Percentiles rank a stretch among this genome's conserved stretches.
Evolutionary conservation across 2,113 vertebrate genomes (phyloP).

Genomic region (Sorex araneus): DNA sequence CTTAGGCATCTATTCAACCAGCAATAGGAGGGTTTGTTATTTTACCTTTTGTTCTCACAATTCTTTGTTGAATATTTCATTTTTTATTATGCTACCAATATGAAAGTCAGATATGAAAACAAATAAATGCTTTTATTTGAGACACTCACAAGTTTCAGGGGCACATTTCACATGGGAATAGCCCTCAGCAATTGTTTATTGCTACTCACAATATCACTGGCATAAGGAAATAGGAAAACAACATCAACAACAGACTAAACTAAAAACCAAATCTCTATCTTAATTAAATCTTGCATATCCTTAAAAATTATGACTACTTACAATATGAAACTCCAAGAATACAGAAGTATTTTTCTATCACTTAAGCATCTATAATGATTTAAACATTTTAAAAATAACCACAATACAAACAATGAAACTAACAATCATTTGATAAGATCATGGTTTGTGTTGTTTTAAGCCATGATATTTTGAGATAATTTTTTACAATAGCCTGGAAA

Average conservation of each 20-base stretch:
- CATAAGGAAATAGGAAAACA: constrained; percentile 47
- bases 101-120: constrained; percentile 19
- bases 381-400: constrained; percentile 9
- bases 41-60: neutral
- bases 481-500: constrained; percentile 10
- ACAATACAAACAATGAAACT: constrained; percentile 48
- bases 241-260: neutral
- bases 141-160: constrained; percentile 77
- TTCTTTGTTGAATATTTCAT: neutral
- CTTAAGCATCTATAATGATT: neutral
- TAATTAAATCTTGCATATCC: constrained; percentile 18
- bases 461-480: neutral
- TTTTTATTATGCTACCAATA: neutral
- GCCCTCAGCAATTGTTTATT: rapidly evolving
- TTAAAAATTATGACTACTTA: constrained; percentile 32
- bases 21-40: neutral
- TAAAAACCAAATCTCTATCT: constrained; percentile 10
- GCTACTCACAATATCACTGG: neutral
- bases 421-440: neutral
- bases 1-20: neutral
- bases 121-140: constrained; percentile 12
- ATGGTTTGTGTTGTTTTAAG: constrained; percentile 5
- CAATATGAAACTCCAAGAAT: neutral
- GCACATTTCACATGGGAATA: neutral
- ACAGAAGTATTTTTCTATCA: neutral